phyloP scores from a whole-genome alignment of 37 sponge, comb jelly and placozoan genomes.

The Spongilla lacustris region DNA sequence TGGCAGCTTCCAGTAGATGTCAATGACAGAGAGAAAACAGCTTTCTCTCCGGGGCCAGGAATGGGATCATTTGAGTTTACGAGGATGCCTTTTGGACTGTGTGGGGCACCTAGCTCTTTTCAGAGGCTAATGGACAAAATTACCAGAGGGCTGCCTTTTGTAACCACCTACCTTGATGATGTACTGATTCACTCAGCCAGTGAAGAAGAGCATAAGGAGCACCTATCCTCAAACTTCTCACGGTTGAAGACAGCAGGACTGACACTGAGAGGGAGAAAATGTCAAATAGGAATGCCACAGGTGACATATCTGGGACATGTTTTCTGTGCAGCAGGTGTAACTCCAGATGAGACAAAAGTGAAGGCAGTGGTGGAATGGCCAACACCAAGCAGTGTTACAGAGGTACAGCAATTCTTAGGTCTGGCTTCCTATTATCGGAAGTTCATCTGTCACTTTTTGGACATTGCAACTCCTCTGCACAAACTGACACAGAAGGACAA shows the following conservation, averaged over 20 bases:
- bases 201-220: slow-evolving; percentile 8
- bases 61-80: slow-evolving; percentile 61
- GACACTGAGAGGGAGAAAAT: slow-evolving; percentile 53
- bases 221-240: slow-evolving; percentile 58
- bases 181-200: slow-evolving; percentile 32
- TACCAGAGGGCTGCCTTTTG: slow-evolving; percentile 45
- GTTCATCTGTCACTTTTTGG: no score
- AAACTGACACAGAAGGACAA: no score
- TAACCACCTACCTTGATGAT: slow-evolving; percentile 56
- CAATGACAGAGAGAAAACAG: slow-evolving; percentile 53
- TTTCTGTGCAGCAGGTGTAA: slow-evolving; percentile 46
- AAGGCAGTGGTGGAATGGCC: slow-evolving; percentile 50
- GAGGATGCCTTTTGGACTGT: slow-evolving; percentile 54
- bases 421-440: slow-evolving; percentile 58
- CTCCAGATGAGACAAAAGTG: slow-evolving; percentile 54
- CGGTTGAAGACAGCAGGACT: slow-evolving; percentile 54
- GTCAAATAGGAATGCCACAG: slow-evolving; percentile 41
- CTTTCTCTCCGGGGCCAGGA: slow-evolving; percentile 64
- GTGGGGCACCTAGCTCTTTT: slow-evolving; percentile 64
- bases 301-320: slow-evolving; percentile 58
- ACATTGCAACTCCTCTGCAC: no score
- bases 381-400: slow-evolving; percentile 14
- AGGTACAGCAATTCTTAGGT: slow-evolving; percentile 52
- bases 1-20: slow-evolving; percentile 66
- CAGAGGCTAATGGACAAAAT: slow-evolving; percentile 63